Percentiles rank a stretch among this genome's conserved stretches.
Evolutionary conservation across 2,113 vertebrate genomes (phyloP).

Genomic region (Pachyramphus minor): DNA sequence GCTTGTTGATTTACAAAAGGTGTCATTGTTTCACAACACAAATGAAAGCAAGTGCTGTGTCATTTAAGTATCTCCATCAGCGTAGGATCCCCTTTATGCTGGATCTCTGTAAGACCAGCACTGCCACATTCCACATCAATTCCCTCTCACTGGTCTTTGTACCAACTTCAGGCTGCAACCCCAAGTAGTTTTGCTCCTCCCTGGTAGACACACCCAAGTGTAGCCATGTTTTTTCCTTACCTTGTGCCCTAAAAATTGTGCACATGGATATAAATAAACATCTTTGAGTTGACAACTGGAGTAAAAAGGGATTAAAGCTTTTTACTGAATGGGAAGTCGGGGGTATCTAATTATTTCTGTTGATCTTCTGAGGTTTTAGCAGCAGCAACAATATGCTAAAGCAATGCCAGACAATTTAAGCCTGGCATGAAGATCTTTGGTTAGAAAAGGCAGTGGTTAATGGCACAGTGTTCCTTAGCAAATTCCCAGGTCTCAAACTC

Average conservation of each 20-base stretch:
- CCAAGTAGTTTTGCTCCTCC: background rate
- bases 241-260: background rate
- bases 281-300: background rate
- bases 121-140: constrained; percentile 14
- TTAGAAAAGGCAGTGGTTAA: background rate
- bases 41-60: background rate
- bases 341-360: background rate
- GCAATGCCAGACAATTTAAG: background rate
- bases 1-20: background rate
- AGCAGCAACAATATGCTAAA: background rate
- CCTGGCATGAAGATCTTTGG: background rate
- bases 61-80: background rate
- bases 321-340: background rate
- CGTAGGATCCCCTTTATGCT: accelerated
- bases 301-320: background rate
- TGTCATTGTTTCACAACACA: background rate
- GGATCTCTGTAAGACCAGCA: background rate
- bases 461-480: background rate
- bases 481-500: background rate
- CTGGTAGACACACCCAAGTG: background rate
- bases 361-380: background rate
- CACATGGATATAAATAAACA: background rate
- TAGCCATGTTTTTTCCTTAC: background rate
- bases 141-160: background rate
- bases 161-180: background rate